Conservation (phyloP, 2,888 invertebrate species). For the Acanthosoma haemorrhoidale region DNA sequence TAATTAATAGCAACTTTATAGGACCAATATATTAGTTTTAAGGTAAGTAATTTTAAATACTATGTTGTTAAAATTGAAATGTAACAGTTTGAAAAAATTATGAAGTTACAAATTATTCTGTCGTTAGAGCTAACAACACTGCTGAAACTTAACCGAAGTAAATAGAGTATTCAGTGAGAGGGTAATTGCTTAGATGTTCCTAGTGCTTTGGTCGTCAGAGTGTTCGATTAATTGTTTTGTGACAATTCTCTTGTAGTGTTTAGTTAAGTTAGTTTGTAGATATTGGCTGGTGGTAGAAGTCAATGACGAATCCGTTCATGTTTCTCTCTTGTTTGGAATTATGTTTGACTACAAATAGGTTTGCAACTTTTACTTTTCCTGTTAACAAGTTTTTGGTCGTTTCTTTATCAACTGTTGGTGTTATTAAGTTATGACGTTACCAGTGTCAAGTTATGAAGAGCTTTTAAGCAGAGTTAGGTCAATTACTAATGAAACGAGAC, state of each 20-base stretch:
- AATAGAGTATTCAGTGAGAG: conserved; percentile 1
- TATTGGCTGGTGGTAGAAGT: too few relatives aligned
- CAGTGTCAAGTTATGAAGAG: conserved; percentile 59
- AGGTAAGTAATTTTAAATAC: too few relatives aligned
- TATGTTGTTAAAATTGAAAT: too few relatives aligned
- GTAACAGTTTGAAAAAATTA: too few relatives aligned
- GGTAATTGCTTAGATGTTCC: neutral
- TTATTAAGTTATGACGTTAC: conserved; percentile 51
- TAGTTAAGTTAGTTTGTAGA: neutral
- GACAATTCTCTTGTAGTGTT: neutral
- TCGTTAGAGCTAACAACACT: neutral
- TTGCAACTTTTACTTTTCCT: neutral
- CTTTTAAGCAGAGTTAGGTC: conserved; percentile 56
- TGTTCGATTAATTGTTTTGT: neutral
- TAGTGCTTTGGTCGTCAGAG: neutral
- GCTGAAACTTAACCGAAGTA: neutral
- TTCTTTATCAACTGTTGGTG: neutral
- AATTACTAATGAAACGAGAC: conserved; percentile 55
- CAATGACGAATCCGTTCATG: too few relatives aligned
- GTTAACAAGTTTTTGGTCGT: neutral
- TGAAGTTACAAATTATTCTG: too few relatives aligned
- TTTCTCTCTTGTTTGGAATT: too few relatives aligned
- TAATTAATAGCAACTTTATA: too few relatives aligned
- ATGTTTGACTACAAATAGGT: neutral
- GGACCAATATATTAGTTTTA: too few relatives aligned